Evolutionary conservation across 2,797 vertebrate genomes (phyloP), one percentile per base, ranked within the genome.

Genomic region (Gymnothorax reevesii): DNA sequence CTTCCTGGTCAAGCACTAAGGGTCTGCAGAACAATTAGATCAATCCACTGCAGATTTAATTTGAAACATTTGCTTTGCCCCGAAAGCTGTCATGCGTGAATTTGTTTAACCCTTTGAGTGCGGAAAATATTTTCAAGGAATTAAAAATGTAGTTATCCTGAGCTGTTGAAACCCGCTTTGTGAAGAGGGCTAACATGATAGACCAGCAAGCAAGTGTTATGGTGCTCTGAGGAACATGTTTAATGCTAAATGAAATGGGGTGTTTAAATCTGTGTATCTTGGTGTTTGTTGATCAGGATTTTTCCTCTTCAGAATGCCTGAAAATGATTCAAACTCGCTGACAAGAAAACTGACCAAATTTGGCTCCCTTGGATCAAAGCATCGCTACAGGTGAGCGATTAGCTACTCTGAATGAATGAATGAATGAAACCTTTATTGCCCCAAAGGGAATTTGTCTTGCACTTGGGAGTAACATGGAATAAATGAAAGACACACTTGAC

Each of bases 281-380:
- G 22, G 4, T 62, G 60, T 62, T 22, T 82, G 52, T 8, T 57
- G 20, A 17, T 82, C 17, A 22, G 20, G 20, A 54, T 82, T 71
- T 82, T n/a, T 89, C 13, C 84, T 88, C 86, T 87, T 55, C 75
- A 97, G 97, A 91, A 93, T 97, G 93, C 96, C 96, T 87, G 96
- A 97, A 89, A 96, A 96, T 87, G 96, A 97, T 88, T 95, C 96
- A 80, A 96, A 91, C 92, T 95, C 95, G 25, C 86, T 97, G 60
- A 95, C 97, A 84, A 96, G 96, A 91, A 97, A 96, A 93, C 94
- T 97, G 88, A 96, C 96, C 88, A 97, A 97, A 88, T 95, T 97
- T 91, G 95, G 97, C 89, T 96, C 96, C 91, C 87, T 96, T 84
- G 93, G 97, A 84, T 96, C 95, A 71, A 97, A 96, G 88, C 96